These are phyloP conservation scores for Silurus aristotelis DNA, from an alignment of 2,797 vertebrate species.

Conservation along the genomic window DNA sequence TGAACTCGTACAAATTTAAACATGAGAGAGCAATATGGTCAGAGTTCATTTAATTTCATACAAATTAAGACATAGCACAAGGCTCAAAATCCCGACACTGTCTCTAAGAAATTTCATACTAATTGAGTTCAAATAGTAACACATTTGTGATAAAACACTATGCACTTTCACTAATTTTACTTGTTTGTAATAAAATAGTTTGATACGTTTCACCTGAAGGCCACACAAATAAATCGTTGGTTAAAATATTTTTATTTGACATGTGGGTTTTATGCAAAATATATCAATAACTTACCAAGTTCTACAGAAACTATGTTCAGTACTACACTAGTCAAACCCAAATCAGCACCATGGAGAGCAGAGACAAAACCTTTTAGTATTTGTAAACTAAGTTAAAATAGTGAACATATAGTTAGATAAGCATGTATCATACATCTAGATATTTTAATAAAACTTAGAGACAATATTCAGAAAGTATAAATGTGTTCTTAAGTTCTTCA, in stretches of 20 bases:
- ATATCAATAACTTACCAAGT: neutral
- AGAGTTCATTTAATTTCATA: neutral
- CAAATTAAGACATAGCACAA: neutral
- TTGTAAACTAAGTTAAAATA: too few species aligned
- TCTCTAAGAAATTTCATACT: neutral
- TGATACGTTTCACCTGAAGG: neutral
- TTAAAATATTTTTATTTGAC: neutral
- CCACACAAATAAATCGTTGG: neutral
- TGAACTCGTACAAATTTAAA: neutral
- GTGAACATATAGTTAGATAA: neutral
- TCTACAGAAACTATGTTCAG: too few species aligned
- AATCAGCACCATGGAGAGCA: constrained; percentile 52
- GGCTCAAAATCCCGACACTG: neutral
- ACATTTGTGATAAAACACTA: neutral
- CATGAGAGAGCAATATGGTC: neutral
- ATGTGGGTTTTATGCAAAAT: neutral
- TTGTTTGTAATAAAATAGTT: neutral
- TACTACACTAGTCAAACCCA: neutral
- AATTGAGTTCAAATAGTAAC: neutral
- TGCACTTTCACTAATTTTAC: too few species aligned
- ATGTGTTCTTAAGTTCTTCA: neutral
- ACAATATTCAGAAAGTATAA: neutral
- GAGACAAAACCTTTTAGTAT: neutral
- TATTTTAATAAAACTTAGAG: neutral
- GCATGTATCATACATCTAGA: neutral